phyloP scores from a whole-genome alignment of 1,140 invertebrate species.

The Anthonomus grandis region DNA sequence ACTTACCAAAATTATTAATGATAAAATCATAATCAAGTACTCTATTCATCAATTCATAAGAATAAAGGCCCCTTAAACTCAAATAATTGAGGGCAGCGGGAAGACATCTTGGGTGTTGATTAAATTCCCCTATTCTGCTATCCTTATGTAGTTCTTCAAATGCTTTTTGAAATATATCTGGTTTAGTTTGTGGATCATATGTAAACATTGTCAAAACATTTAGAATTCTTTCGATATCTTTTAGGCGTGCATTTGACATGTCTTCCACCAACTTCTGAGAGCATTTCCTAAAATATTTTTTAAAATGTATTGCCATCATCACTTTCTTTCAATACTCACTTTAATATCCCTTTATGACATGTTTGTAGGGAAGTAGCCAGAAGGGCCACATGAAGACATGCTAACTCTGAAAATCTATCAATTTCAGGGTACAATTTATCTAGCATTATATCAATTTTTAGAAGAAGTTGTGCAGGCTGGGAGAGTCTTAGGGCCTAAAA shows the following conservation, averaged over 20 bases:
- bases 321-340: not conserved
- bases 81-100: constrained; percentile 52
- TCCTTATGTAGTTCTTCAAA: constrained; percentile 51
- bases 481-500: constrained; percentile 33
- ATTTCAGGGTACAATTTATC: constrained; percentile 43
- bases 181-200: constrained; percentile 44
- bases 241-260: constrained; percentile 50
- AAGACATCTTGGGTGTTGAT: constrained; percentile 48
- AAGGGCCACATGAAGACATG: constrained; percentile 55
- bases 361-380: constrained; percentile 48
- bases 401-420: constrained; percentile 47
- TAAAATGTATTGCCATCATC: not conserved
- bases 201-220: constrained; percentile 53
- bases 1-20: constrained; percentile 46
- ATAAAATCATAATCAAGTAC: constrained; percentile 50
- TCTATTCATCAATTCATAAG: constrained; percentile 51
- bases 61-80: constrained; percentile 49
- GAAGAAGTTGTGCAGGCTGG: constrained; percentile 13
- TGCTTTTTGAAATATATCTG: constrained; percentile 49
- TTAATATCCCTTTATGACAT: constrained; percentile 31
- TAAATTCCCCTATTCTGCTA: constrained; percentile 50
- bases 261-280: constrained; percentile 29
- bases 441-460: constrained; percentile 27
- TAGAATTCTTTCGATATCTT: constrained; percentile 62
- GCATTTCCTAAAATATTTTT: constrained; percentile 23